These are phyloP conservation scores for Triplophysa tibetana DNA, from an alignment of 2,113 vertebrate species.

Conservation along the genomic window DNA sequence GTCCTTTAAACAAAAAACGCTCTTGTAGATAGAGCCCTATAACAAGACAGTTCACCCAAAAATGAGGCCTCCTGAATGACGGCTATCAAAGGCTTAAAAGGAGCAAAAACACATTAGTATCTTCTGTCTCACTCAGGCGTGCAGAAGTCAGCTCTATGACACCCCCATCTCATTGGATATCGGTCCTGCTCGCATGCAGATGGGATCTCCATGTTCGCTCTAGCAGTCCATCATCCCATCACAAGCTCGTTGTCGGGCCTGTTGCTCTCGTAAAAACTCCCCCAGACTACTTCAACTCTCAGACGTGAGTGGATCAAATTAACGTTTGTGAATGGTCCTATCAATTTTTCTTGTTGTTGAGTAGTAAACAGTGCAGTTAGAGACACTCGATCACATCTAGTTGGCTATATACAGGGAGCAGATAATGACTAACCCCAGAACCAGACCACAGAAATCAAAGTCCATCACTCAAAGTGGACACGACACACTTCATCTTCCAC, in stretches of 20 bases:
- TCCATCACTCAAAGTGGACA: neutral
- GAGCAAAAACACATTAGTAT: constrained; percentile 21
- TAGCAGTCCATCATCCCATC: constrained; percentile 18
- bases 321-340: neutral
- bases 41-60: neutral
- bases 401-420: neutral
- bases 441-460: constrained; percentile 4
- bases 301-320: neutral
- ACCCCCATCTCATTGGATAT: constrained; percentile 2
- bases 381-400: neutral
- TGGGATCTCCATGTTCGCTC: constrained; percentile 18
- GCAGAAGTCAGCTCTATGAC: neutral
- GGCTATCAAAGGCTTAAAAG: neutral
- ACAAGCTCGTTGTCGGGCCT: constrained; percentile 6
- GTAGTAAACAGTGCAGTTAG: constrained; percentile 6
- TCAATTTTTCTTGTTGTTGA: neutral
- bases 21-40: no score
- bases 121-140: neutral
- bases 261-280: neutral
- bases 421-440: neutral
- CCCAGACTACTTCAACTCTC: neutral
- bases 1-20: no score
- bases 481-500: no score
- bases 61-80: neutral
- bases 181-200: constrained; percentile 19